Base-by-base conservation (phyloP, 2,113 vertebrate genomes). In the Hippocampus abdominalis region DNA sequence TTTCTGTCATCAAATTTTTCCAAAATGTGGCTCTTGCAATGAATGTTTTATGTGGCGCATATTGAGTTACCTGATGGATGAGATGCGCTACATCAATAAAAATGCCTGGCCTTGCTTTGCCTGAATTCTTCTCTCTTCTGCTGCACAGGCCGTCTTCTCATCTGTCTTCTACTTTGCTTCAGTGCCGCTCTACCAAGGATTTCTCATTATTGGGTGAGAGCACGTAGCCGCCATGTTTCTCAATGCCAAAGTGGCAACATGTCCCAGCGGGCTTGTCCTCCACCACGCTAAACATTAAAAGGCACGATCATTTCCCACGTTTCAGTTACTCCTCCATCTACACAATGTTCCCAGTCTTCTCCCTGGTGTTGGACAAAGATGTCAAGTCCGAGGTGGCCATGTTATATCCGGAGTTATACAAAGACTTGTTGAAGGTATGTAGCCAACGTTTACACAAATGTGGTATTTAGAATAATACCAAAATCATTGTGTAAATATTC, bases 341-440 rank as follows among this genome's bases (percentile, higher is more conserved):
- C 79, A 98, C 97, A n/a, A 98, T 99, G 97, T 98, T 98, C 78
- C 97, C 97, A 0, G 96, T 98, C 27, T 99, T 99, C 81, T 99
- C 97, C 59, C 91, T 99, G 76, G 97, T 99, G 39, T 74, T 99
- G 91, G 97, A 99, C 91, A 99, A 98, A 81, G 97, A 99, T 39
- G 97, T 99, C 1, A 98, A 98, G 79, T 98, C 97, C 0, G 97
- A 98, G 82, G 97, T 99, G 1, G 97, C 97, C 62, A 99, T 99
- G 97, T 83, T 99, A 20, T 99, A 99, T 70, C 97, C 97, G 39
- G 97, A 99, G 74, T 90, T 99, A 60, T 99, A 99, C 87, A 99
- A 99, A 85, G 97, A 99, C 83, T 94, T 99, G 20, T 86, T 98
- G 40, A 99, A 99, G 96, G 97, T 99, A 74, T 49, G 27, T 5